Conservation (phyloP, 2,888 invertebrate genomes). For the Drosophila percnosoma region DNA sequence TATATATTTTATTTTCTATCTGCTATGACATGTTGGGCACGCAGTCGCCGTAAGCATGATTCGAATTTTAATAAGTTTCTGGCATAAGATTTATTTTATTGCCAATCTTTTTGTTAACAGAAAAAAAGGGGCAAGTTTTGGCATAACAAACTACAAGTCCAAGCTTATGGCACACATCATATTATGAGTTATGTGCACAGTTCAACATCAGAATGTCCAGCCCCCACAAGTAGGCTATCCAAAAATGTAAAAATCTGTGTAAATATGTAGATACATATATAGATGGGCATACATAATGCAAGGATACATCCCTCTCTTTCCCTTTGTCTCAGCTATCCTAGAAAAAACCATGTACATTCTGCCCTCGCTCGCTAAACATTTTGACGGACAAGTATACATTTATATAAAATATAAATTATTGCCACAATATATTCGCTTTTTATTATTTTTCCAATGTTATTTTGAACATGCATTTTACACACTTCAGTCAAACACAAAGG, state of each 20-base stretch:
- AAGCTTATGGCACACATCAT: constrained; percentile 45
- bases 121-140: constrained; percentile 16
- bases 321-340: not conserved
- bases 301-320: not conserved
- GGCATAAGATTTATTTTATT: constrained; percentile 41
- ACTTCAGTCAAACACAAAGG: not conserved
- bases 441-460: not conserved
- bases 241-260: constrained; percentile 45
- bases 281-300: not conserved
- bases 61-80: constrained; percentile 74
- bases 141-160: constrained; percentile 19
- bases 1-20: not conserved
- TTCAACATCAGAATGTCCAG: constrained; percentile 15
- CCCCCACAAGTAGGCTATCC: constrained; percentile 12
- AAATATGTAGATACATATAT: constrained; percentile 22
- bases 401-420: not conserved
- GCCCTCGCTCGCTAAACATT: constrained; percentile 4
- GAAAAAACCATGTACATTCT: not conserved
- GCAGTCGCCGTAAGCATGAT: constrained; percentile 52
- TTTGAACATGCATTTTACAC: not conserved
- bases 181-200: constrained; percentile 51
- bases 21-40: constrained; percentile 27
- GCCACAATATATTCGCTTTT: not conserved
- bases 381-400: too few relatives aligned
- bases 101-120: constrained; percentile 22